A percentile compares a stretch with the other conserved stretches of the same genome.
These are phyloP conservation scores for Eristalinus aeneus DNA, from an alignment of 2,888 invertebrate species.

Conservation along the genomic window DNA sequence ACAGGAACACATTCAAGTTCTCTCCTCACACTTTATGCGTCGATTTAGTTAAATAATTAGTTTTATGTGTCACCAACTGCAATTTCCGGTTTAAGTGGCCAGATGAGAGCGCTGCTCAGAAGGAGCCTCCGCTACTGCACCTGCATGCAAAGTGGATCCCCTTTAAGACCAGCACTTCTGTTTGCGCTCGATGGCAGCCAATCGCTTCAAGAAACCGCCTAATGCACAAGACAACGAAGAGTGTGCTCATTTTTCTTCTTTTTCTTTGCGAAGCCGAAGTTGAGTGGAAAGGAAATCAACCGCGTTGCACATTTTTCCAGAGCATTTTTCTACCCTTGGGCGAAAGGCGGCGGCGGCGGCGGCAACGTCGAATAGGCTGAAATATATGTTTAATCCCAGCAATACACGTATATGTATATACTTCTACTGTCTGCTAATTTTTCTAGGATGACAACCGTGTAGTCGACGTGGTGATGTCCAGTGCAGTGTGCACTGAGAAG, in stretches of 20 bases:
- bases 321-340: conserved; percentile 22
- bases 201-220: conserved; percentile 31
- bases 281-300: conserved; percentile 23
- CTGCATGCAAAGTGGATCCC: conserved; percentile 15
- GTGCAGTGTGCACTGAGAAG: neutral
- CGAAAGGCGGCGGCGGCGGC: conserved; percentile 10
- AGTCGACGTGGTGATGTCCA: conserved; percentile 30
- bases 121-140: neutral
- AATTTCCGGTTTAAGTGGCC: conserved; percentile 21
- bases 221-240: conserved; percentile 29
- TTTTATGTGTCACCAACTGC: neutral
- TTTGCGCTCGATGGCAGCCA: conserved; percentile 8
- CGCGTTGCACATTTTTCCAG: conserved; percentile 37
- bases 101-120: neutral
- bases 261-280: conserved; percentile 5
- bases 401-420: conserved; percentile 25
- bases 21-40: neutral
- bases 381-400: conserved; percentile 42
- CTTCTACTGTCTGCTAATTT: conserved; percentile 53
- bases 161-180: conserved; percentile 16
- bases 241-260: neutral
- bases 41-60: neutral
- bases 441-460: conserved; percentile 57
- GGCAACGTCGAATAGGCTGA: conserved; percentile 25
- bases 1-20: neutral